Conservation (phyloP, 2,888 invertebrate species). For the Spilosoma lubricipeda region DNA sequence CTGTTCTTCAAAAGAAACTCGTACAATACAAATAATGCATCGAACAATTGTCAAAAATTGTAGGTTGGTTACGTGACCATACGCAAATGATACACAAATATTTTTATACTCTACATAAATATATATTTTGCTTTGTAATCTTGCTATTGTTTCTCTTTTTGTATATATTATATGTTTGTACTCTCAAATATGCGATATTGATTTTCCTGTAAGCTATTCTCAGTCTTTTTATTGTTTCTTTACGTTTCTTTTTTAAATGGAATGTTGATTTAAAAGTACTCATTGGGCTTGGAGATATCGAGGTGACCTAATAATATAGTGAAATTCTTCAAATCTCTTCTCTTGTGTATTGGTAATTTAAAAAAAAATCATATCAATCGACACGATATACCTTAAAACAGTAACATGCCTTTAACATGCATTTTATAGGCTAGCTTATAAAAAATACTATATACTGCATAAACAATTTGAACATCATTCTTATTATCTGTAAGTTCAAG, state of each 20-base stretch:
- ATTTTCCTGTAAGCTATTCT: constrained; percentile 58
- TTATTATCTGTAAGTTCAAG: background rate
- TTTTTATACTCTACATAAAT: constrained; percentile 27
- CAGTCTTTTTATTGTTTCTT: constrained; percentile 54
- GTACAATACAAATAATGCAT: constrained; percentile 12
- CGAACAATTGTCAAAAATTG: constrained; percentile 15
- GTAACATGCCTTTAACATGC: background rate
- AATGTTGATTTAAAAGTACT: constrained; percentile 63
- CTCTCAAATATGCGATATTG: constrained; percentile 52
- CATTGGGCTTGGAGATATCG: constrained; percentile 49
- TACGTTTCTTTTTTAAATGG: constrained; percentile 54
- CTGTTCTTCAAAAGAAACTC: constrained; percentile 20
- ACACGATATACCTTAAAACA: background rate
- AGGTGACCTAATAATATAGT: constrained; percentile 34
- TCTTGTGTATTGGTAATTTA: background rate
- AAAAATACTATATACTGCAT: background rate
- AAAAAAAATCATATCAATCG: background rate
- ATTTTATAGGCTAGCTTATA: background rate
- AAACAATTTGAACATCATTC: background rate
- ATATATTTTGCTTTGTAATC: constrained; percentile 69
- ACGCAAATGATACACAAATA: constrained; percentile 30
- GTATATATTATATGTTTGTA: constrained; percentile 50
- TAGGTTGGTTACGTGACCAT: constrained; percentile 30
- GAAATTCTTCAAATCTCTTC: background rate
- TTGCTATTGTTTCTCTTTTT: constrained; percentile 65